phyloP scores from a whole-genome alignment of 2,797 vertebrate species.

The Pipistrellus nathusii region DNA sequence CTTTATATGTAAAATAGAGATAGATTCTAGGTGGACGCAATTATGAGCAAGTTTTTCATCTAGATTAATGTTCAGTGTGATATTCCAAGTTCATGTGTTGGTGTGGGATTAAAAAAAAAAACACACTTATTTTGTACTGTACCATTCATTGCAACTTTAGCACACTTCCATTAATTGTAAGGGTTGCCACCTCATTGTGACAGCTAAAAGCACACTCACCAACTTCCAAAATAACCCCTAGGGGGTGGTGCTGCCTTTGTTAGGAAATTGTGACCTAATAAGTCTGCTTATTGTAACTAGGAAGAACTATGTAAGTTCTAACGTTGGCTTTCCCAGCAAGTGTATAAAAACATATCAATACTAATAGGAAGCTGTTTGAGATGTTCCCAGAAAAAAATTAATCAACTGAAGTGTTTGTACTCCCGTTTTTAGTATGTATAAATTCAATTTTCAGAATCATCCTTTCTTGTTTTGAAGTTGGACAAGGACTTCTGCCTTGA shows the following conservation, averaged over 20 bases:
- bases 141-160: not conserved
- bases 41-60: not conserved
- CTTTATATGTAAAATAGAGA: not conserved
- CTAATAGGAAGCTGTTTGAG: not conserved
- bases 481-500: not conserved
- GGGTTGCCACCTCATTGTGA: not conserved
- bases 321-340: not conserved
- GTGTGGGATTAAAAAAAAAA: not conserved
- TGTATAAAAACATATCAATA: not conserved
- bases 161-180: not conserved
- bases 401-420: not conserved
- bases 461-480: constrained; percentile 11
- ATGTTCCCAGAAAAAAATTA: not conserved
- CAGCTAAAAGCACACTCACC: not conserved
- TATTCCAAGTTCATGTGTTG: not conserved
- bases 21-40: not conserved
- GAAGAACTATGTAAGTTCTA: not conserved
- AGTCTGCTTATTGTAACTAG: not conserved
- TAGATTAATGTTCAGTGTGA: not conserved
- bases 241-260: constrained; percentile 47
- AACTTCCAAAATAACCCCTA: constrained; percentile 48
- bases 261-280: constrained; percentile 33
- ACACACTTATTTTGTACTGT: not conserved
- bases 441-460: constrained; percentile 19
- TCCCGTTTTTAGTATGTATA: not conserved